Evolutionary conservation across 1,140 invertebrate species (phyloP).

Genomic region (Platyscapa corneri): DNA sequence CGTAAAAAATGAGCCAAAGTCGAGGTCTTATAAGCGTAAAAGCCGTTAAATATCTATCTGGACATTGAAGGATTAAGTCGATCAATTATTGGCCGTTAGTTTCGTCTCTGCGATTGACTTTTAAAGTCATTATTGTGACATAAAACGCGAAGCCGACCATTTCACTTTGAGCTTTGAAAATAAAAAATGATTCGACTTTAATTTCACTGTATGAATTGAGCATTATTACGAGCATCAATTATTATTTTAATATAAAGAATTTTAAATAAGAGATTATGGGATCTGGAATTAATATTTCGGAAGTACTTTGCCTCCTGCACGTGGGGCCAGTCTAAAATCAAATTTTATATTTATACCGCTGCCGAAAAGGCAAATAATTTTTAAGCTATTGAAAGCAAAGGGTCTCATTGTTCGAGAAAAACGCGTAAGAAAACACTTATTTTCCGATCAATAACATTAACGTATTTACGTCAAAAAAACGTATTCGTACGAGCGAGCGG

Average conservation of each 20-base stretch:
- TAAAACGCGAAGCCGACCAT: neutral
- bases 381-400: neutral
- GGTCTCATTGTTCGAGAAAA: neutral
- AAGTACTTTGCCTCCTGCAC: neutral
- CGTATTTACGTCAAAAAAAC: neutral
- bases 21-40: neutral
- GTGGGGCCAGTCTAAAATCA: neutral
- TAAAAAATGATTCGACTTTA: neutral
- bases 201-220: neutral
- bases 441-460: constrained; percentile 13
- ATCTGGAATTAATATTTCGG: neutral
- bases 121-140: constrained; percentile 5
- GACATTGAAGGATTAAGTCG: constrained; percentile 2
- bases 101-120: neutral
- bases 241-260: neutral
- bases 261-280: neutral
- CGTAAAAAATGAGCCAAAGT: neutral
- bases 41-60: neutral
- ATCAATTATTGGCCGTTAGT: neutral
- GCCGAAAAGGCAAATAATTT: neutral
- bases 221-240: neutral
- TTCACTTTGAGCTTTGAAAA: neutral
- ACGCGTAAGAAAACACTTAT: neutral
- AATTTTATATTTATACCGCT: neutral
- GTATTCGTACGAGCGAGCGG: neutral